Base-by-base conservation (phyloP, 2,888 invertebrate genomes). In the Andrena minutula region DNA sequence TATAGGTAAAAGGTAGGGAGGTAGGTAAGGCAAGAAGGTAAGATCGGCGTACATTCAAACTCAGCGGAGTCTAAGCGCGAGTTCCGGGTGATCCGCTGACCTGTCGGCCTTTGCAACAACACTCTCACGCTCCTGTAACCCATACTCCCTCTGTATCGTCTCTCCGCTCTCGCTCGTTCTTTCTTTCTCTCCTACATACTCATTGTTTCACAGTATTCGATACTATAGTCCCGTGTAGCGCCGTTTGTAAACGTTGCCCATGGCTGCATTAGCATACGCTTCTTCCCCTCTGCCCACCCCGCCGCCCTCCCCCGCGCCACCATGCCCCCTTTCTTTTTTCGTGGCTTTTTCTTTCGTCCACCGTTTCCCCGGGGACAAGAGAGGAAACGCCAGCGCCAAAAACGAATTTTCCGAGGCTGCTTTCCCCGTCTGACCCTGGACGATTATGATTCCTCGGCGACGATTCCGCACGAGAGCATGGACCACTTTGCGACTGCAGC, bases 41-140 rank as follows among this genome's bases (percentile, higher is more conserved):
- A 90, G 91, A 90, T 90, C 90, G 87, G 90, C 88, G 90, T 90
- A 90, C 90, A 91, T 89, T 91, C 89, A 91, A 90, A 91, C 91
- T 91, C 89, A 88, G 89, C 89, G 89, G 89, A 90, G 90, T 90
- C 90, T 90, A 90, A 91, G 92, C 93, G 93, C 93, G 94, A 94
- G 94, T 94, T 94, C 94, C 94, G 94, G 94, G 93, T 94, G 93
- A 94, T 93, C 93, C 93, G 93, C 94, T 93, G 94, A 93, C 94
- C 94, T 93, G 93, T 93, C 93, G 93, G 93, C 93, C 93, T 93
- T 93, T 93, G 92, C 93, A 93, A 93, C 93, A 93, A 93, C 93
- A 93, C 94, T 93, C 93, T 94, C 94, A 94, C 94, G 94, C 94
- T 94, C 93, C 93, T 93, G 94, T 94, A 94, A 94, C 94, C 94